Conservation (phyloP, 2,797 vertebrate genomes). For the Adelosebastes latens region DNA sequence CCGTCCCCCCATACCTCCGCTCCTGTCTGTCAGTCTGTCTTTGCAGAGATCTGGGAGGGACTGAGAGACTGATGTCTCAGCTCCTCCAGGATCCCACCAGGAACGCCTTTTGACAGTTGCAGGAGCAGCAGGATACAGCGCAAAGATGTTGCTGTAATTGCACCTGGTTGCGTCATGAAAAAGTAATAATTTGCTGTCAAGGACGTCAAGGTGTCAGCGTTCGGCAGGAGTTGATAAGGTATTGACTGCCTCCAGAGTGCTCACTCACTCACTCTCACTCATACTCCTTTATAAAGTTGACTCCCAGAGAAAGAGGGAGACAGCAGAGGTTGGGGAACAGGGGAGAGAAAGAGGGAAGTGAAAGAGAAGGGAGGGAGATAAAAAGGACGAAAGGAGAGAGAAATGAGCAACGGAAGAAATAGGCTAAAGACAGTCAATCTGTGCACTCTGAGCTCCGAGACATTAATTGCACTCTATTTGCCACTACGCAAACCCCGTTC, state of each 20-base stretch:
- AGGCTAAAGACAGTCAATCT: conserved; percentile 70
- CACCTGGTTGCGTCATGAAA: conserved; percentile 88
- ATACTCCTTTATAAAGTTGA: conserved; percentile 81
- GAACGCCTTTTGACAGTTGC: conserved; percentile 86
- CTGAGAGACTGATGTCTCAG: conserved; percentile 84
- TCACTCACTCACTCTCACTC: conserved; percentile 73
- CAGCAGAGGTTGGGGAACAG: conserved; percentile 66
- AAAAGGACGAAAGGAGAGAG: conserved; percentile 43
- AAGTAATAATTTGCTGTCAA: conserved; percentile 89
- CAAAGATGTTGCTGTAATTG: conserved; percentile 89
- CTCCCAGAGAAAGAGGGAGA: conserved; percentile 77
- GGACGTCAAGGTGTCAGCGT: conserved; percentile 87
- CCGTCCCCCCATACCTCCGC: conserved; percentile 37
- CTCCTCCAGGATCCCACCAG: conserved; percentile 83
- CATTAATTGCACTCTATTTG: conserved; percentile 72
- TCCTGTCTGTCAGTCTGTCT: conserved; percentile 82
- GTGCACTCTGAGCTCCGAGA: conserved; percentile 30
- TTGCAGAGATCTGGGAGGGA: conserved; percentile 77
- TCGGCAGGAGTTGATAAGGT: conserved; percentile 86
- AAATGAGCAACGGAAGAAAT: conserved; percentile 54
- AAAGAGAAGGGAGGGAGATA: conserved; percentile 36
- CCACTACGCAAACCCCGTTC: conserved; percentile 56
- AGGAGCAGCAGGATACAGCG: conserved; percentile 82
- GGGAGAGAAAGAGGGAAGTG: conserved; percentile 43
- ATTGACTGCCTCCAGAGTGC: conserved; percentile 84